Conservation (phyloP, 2,797 vertebrate species). For the Ciconia nigra region DNA sequence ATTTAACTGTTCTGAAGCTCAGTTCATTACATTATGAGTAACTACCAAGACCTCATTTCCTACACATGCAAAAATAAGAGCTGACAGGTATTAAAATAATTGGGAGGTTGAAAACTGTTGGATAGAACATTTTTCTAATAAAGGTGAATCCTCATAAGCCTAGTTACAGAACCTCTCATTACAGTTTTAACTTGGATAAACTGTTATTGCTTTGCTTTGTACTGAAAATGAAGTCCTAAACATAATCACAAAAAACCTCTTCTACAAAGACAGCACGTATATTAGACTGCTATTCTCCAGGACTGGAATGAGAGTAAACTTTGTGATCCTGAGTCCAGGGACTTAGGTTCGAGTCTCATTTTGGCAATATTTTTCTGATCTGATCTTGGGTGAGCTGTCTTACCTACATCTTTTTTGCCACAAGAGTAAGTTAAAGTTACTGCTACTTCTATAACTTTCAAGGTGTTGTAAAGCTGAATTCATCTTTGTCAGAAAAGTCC, state of each 20-base stretch:
- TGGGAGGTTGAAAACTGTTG: neutral
- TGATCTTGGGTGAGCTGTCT: neutral
- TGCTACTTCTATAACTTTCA: neutral
- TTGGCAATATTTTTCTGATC: neutral
- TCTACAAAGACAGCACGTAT: neutral
- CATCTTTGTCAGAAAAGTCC: neutral
- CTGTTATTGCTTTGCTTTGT: neutral
- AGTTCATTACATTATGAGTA: neutral
- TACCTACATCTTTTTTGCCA: neutral
- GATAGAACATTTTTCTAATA: neutral
- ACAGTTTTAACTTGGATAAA: neutral
- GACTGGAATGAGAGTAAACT: neutral
- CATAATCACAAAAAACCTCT: neutral
- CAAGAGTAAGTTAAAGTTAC: neutral
- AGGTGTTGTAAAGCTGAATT: neutral
- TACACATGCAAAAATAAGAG: neutral
- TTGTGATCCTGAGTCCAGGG: neutral
- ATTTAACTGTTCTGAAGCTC: neutral
- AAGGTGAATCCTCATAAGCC: neutral
- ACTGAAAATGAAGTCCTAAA: neutral
- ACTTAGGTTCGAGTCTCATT: neutral
- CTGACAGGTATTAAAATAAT: neutral
- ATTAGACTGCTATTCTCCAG: neutral
- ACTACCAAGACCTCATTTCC: neutral
- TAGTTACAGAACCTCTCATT: neutral